These are phyloP conservation scores for Oryctes rhinoceros DNA, from an alignment of 1,140 invertebrate genomes.

Conservation along the genomic window DNA sequence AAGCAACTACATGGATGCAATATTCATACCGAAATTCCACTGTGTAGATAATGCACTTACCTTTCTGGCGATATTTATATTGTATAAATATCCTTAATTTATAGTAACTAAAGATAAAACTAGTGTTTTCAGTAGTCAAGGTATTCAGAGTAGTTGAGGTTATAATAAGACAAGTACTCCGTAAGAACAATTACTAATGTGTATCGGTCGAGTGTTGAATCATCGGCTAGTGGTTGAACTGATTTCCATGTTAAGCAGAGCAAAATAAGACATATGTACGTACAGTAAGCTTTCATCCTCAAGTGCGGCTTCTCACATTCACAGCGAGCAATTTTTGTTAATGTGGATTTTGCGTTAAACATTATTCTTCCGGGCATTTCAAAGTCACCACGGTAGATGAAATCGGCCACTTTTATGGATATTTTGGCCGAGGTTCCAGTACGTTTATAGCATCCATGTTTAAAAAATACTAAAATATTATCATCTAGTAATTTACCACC, in stretches of 20 bases:
- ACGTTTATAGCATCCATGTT: no score
- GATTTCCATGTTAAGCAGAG: conserved; percentile 13
- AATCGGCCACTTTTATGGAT: no score
- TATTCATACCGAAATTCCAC: background rate
- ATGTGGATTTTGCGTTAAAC: no score
- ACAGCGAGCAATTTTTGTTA: no score
- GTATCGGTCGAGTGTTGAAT: background rate
- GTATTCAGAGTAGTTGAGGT: background rate
- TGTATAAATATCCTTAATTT: conserved; percentile 1
- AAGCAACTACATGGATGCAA: background rate
- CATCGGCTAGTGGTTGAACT: background rate
- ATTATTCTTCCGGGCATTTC: no score
- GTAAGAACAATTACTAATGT: background rate
- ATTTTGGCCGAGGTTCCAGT: no score
- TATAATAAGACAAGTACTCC: background rate
- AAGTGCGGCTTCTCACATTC: no score
- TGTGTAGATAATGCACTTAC: conserved; percentile 1
- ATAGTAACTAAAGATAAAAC: background rate
- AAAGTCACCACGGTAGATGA: no score
- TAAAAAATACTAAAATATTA: no score
- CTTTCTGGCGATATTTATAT: background rate
- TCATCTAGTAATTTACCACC: no score
- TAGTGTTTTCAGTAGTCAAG: background rate
- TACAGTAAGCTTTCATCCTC: no score
- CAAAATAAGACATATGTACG: background rate